These are phyloP conservation scores for Chionoecetes opilio DNA, from an alignment of 1,140 invertebrate species.

Conservation along the genomic window DNA sequence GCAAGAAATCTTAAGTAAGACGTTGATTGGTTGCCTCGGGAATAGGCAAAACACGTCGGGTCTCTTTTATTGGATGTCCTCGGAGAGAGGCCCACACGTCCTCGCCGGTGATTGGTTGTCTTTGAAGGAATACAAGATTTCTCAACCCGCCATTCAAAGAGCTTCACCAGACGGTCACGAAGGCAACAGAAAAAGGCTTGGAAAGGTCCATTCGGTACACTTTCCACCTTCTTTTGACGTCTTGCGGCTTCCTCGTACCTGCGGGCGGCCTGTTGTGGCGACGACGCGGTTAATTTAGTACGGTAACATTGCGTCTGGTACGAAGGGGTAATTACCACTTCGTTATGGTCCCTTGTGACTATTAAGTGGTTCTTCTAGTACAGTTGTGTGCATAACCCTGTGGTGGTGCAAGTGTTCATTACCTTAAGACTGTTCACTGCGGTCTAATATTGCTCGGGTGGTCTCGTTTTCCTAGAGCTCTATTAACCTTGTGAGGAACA, in stretches of 20 bases:
- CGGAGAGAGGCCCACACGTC: background rate
- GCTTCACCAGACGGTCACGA: background rate
- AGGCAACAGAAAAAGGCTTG: background rate
- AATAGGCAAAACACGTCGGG: constrained; percentile 27
- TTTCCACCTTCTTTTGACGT: background rate
- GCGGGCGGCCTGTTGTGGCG: background rate
- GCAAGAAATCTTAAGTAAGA: background rate
- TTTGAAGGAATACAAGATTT: background rate
- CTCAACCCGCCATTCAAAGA: background rate
- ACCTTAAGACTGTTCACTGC: too few species aligned
- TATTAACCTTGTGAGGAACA: too few species aligned
- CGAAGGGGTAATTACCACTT: background rate
- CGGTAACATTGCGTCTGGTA: background rate
- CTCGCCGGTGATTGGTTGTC: background rate
- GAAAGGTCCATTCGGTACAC: constrained; percentile 16
- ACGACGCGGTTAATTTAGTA: background rate
- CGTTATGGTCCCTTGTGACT: too few species aligned
- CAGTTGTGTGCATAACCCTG: too few species aligned
- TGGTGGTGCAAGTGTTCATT: too few species aligned
- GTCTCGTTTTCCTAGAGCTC: too few species aligned
- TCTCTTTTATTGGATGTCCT: background rate
- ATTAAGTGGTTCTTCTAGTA: too few species aligned
- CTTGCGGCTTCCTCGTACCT: background rate
- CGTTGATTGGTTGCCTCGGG: constrained; percentile 24
- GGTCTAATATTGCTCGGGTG: too few species aligned